Conservation (phyloP, 2,113 vertebrate genomes). For the Apteryx mantelli region DNA sequence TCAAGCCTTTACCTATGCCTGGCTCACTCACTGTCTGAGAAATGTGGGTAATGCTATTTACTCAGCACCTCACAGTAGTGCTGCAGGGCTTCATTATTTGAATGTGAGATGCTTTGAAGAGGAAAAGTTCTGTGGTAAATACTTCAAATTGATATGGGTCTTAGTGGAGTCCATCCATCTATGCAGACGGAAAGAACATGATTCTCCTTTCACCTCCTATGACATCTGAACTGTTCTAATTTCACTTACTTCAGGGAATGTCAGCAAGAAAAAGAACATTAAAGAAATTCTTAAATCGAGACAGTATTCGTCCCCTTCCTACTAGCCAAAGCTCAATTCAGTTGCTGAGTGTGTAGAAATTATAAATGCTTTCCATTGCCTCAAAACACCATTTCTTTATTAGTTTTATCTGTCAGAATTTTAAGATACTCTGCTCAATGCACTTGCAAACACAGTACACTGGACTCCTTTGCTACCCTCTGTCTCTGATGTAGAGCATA, state of each 20-base stretch:
- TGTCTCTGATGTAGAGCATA: background rate
- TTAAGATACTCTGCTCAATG: background rate
- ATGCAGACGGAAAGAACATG: background rate
- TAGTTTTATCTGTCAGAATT: background rate
- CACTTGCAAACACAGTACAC: background rate
- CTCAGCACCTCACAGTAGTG: background rate
- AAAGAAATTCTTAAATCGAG: background rate
- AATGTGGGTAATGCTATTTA: background rate
- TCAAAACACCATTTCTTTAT: background rate
- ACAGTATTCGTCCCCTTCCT: background rate
- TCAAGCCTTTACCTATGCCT: background rate
- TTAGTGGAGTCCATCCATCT: background rate
- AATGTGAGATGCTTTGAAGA: background rate
- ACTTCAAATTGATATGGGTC: background rate
- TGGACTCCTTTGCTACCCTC: background rate
- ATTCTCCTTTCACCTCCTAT: background rate
- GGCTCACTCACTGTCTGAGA: background rate
- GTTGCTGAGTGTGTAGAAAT: background rate
- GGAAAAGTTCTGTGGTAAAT: background rate
- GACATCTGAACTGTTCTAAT: background rate
- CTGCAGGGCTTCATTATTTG: background rate
- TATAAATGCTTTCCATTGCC: background rate
- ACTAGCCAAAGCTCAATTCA: background rate
- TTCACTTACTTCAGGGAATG: background rate
- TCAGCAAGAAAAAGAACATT: background rate